Base-by-base conservation (phyloP, 2,797 vertebrate species). In the Mus caroli region DNA sequence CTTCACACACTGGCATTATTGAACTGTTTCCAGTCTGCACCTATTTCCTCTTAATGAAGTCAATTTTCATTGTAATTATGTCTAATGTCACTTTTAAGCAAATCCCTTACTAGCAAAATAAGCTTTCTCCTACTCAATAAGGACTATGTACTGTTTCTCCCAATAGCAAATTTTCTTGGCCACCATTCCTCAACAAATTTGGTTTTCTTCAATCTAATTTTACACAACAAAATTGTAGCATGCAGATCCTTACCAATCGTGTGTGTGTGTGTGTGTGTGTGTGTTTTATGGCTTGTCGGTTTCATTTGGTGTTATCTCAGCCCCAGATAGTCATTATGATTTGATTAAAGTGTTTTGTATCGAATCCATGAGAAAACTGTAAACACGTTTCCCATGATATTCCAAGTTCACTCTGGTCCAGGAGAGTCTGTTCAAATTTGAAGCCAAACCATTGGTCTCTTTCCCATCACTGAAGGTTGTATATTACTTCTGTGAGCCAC, bases 261-360 rank as follows among this genome's bases (percentile, higher is more conserved):
- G 50, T 76, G 28, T 67, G 64, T 67, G 31, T 67, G 64, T 67
- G 62, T 67, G 60, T 60, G 22, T 60, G 58, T 31, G 62, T 67
- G 28, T 67, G 64, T 89, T 64, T 82, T 83, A 60, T 37, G 76
- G 58, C 92, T 95, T 95, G 83, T 93, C 75, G 37, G 56, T 67
- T 96, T 94, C 71, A 89, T 96, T 95, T 92, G 71, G 37, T 92
- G 56, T 89, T 90, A 89, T 92, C 76, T 92, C 64, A 90, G 31
- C 84, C 56, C 62, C 77, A 88, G 83, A 76, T 71, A 94, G 54
- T 91, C 80, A 88, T 89, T 92, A 91, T 50, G 43, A 77, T 43
- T 91, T 92, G 73, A 50, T 71, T 79, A 64, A 76, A 92, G 64
- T 7, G 2, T 87, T 92, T 75, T 82, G 62, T 75, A 80, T 67